Percentiles rank a stretch among this genome's conserved stretches.
These are phyloP conservation scores for Erebia palarica DNA, from an alignment of 2,888 invertebrate species.

Conservation along the genomic window DNA sequence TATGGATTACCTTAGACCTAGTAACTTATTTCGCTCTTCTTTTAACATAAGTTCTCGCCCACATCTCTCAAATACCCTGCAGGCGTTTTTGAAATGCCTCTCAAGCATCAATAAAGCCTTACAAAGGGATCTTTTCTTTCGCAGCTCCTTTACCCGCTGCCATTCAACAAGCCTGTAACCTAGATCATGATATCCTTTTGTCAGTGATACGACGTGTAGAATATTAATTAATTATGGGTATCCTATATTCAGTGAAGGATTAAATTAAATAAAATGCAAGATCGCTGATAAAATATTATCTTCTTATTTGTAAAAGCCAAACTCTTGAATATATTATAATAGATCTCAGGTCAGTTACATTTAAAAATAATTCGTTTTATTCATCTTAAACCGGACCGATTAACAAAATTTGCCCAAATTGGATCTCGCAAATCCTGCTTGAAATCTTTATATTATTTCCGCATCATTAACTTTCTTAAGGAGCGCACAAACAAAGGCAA, in stretches of 20 bases:
- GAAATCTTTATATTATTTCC: too few relatives aligned
- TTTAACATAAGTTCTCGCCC: neutral
- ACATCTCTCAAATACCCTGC: neutral
- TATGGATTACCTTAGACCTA: neutral
- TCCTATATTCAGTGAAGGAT: neutral
- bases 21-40: neutral
- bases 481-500: too few relatives aligned
- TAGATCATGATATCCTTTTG: slow-evolving; percentile 20
- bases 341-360: too few relatives aligned
- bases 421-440: too few relatives aligned
- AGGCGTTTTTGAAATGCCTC: slow-evolving; percentile 11
- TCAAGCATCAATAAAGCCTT: slow-evolving; percentile 14
- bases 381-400: too few relatives aligned
- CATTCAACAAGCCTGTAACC: slow-evolving; percentile 14
- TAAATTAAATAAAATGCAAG: neutral
- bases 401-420: too few relatives aligned
- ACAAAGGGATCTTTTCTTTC: slow-evolving; percentile 20
- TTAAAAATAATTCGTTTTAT: too few relatives aligned
- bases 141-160: slow-evolving; percentile 14
- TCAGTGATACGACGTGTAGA: slow-evolving; percentile 11
- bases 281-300: too few relatives aligned
- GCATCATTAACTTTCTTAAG: too few relatives aligned
- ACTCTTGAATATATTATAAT: too few relatives aligned
- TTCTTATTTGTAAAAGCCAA: too few relatives aligned
- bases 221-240: neutral